Conservation (phyloP, 2,888 invertebrate species). For the Rhopalosiphum nymphaeae region DNA sequence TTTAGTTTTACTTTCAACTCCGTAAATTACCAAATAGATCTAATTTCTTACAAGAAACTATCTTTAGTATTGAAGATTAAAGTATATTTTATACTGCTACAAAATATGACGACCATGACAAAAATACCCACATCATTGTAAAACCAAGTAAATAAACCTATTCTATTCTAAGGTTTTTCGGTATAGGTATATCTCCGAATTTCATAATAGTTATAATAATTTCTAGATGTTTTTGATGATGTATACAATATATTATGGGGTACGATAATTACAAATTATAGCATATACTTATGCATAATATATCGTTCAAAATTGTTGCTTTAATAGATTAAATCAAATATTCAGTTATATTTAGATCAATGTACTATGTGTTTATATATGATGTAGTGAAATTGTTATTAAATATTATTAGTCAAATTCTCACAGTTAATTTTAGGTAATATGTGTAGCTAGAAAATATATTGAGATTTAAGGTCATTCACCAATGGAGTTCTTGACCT, state of each 20-base stretch:
- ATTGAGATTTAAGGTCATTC: constrained; percentile 21
- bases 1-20: no score
- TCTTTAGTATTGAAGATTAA: not conserved
- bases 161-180: not conserved
- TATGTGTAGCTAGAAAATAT: not conserved
- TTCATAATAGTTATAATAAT: not conserved
- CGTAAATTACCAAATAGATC: no score
- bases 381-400: not conserved
- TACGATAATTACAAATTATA: not conserved
- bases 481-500: constrained; percentile 21
- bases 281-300: not conserved
- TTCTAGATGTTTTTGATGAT: not conserved
- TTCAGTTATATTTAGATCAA: not conserved
- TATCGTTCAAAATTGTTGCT: not conserved
- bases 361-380: not conserved
- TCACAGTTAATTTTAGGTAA: not conserved
- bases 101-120: not conserved
- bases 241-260: not conserved
- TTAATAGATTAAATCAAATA: not conserved
- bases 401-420: not conserved
- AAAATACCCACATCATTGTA: not conserved
- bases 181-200: not conserved
- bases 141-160: not conserved
- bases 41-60: no score
- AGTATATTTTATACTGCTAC: not conserved